Evolutionary conservation across 1,140 invertebrate species (phyloP).

Genomic region (Apis dorsata): DNA sequence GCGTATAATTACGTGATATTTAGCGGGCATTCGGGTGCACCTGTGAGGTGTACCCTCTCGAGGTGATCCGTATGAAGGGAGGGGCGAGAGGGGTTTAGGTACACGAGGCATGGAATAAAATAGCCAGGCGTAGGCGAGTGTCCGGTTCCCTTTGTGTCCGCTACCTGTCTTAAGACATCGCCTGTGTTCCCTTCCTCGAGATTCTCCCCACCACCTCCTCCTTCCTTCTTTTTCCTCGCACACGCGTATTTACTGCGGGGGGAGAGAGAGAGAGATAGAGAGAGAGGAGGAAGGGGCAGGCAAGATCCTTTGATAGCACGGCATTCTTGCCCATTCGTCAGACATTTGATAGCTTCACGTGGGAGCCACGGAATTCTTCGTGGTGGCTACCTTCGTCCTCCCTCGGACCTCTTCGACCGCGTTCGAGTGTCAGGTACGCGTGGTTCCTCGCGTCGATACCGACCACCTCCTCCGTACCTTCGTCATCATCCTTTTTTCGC

Average conservation of each 20-base stretch:
- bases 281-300: constrained; percentile 32
- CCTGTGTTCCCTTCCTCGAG: constrained; percentile 53
- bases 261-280: constrained; percentile 32
- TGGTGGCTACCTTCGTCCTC: constrained; percentile 59
- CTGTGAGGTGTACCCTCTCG: constrained; percentile 63
- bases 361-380: constrained; percentile 74
- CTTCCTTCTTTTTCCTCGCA: constrained; percentile 58
- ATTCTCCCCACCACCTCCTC: constrained; percentile 25
- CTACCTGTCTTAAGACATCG: constrained; percentile 79
- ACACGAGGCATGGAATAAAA: constrained; percentile 66
- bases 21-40: constrained; percentile 69
- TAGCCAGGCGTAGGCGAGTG: constrained; percentile 74
- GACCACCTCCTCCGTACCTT: constrained; percentile 44
- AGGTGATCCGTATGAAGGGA: constrained; percentile 37
- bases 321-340: constrained; percentile 79
- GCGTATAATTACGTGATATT: constrained; percentile 74
- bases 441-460: constrained; percentile 52
- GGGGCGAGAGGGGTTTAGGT: constrained; percentile 48
- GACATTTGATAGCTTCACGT: constrained; percentile 79
- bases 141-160: constrained; percentile 77
- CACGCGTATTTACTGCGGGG: constrained; percentile 59
- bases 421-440: constrained; percentile 57
- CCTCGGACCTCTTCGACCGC: constrained; percentile 26
- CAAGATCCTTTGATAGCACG: constrained; percentile 78
- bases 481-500: constrained; percentile 14